phyloP scores from a whole-genome alignment of 2,113 vertebrate genomes.

The Brachionichthys hirsutus region DNA sequence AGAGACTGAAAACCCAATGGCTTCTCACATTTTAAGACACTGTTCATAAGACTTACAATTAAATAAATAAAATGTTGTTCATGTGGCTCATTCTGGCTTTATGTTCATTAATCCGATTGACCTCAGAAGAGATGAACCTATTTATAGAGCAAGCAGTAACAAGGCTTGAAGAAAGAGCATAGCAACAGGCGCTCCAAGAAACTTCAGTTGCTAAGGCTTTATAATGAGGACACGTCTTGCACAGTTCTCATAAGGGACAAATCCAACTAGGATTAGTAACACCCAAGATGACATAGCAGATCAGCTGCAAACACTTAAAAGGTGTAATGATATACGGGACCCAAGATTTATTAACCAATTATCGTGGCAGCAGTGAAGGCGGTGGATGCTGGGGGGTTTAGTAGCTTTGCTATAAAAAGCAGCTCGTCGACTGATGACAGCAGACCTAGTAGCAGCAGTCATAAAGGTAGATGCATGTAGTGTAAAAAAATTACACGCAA shows the following conservation, averaged over 20 bases:
- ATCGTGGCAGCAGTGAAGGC: background rate
- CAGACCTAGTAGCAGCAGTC: background rate
- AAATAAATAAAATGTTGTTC: slow-evolving; percentile 47
- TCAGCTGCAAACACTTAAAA: slow-evolving; percentile 11
- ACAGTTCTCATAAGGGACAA: slow-evolving; percentile 20
- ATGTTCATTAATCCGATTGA: slow-evolving; percentile 41
- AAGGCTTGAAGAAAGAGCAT: slow-evolving; percentile 46
- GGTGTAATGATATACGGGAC: slow-evolving; percentile 5
- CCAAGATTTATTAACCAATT: background rate
- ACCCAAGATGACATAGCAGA: slow-evolving; percentile 26
- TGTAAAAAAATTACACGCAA: too few species aligned
- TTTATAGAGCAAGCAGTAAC: slow-evolving; percentile 55
- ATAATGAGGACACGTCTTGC: slow-evolving; percentile 38
- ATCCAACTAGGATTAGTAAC: slow-evolving; percentile 38
- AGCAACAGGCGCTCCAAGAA: slow-evolving; percentile 54
- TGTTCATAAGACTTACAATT: background rate
- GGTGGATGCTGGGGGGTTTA: background rate
- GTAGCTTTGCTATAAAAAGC: too few species aligned
- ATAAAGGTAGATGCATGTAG: too few species aligned
- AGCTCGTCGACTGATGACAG: background rate
- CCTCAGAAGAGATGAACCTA: slow-evolving; percentile 45
- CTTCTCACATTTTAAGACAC: background rate
- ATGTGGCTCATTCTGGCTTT: slow-evolving; percentile 26
- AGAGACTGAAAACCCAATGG: slow-evolving; percentile 1
- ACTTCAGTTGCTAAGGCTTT: slow-evolving; percentile 64